Base-by-base conservation (phyloP, 2,113 vertebrate genomes). In the Boulengeromyrus knoepffleri region DNA sequence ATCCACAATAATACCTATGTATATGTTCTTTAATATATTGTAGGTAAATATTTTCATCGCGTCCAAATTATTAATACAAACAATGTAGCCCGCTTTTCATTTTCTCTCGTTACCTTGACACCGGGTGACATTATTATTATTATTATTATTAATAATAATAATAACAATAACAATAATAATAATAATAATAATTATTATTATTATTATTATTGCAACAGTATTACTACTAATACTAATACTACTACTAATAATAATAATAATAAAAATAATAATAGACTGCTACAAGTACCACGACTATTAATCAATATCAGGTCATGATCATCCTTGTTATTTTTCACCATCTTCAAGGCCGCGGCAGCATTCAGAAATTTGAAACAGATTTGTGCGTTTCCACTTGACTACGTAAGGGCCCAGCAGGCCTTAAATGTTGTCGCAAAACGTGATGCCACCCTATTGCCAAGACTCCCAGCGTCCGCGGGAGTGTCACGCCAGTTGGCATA, bases 361-460 rank as follows among this genome's bases (percentile, higher is more conserved):
- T 39, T 90, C 89, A 92, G 91, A 92, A 91, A 92, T 92, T 90
- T 91, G 91, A 93, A 94, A 92, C 93, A 93, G 94, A 93, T 93
- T 94, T 94, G 50, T 91, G 92, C 91, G 91, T 92, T 93, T 95
- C 93, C 95, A 93, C 95, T 94, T 93, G 93, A 94, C 95, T 94
- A 91, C 89, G 93, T 89, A 91, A 88, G 92, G 92, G 91, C 95
- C 27, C 95, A 95, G 96, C 95, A 90, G 93, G 95, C 92, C 93
- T 80, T 95, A 96, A 96, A 95, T 92, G 94, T 95, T 94, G 91
- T 92, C 94, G 94, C 94, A 95, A 93, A 95, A 94, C 94, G 95
- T 95, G 95, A 91, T 93, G 93, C 93, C 88, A 87, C 91, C 87
- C 91, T 91, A 15, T 84, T 95, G 95, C 96, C 95, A 96, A 94